Base-by-base conservation (phyloP, 1,140 invertebrate species). In the Lepidurus apus region DNA sequence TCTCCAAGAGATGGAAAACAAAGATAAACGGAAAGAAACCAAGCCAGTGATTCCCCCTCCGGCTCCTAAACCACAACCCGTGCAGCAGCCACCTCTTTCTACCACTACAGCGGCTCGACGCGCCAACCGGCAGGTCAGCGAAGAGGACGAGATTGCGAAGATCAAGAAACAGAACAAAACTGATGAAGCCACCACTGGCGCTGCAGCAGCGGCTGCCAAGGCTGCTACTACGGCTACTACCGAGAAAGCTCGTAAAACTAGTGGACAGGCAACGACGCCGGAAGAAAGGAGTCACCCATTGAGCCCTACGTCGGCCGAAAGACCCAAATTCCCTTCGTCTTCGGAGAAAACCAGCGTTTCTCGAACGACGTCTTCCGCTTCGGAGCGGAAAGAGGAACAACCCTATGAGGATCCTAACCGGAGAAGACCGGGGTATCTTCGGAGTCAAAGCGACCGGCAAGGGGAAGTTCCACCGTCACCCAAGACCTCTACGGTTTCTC, bases 111-210 rank as follows among this genome's bases (percentile, higher is more conserved):
- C 82, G 45, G 80, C 77, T 42, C 80, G 74, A 42, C 80, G 79
- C 75, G 80, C 82, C 6, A 87, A 88, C 47, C 88, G 92, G 79
- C 93, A 95, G 85, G 87, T 92, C 21, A 93, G 92, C 83, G 93
- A 95, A 86, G 94, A 96, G 82, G 94, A 96, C 84, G 95, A 96
- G 85, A 94, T 96, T 80, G 88, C 92, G 9, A 91, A 91, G 82
- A 93, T 95, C 81, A 96, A 96, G 85, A 92, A 93, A 83, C 91
- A 93, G 84, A 95, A 95, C 82, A 95, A 96, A 86, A 85, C 83
- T 24, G 82, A 83, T 24, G 83, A 82, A 80, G 81, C 83, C 43
- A 90, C 88, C 65, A 87, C 90, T 10, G 88, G 85, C 8, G 83
- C 89, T 17, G 85, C 89, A 21, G 88, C 89, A 3, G 81, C 86